Evolutionary conservation across 2,113 vertebrate genomes (phyloP), one percentile per base, ranked within the genome.

Genomic region (Chionomys nivalis): DNA sequence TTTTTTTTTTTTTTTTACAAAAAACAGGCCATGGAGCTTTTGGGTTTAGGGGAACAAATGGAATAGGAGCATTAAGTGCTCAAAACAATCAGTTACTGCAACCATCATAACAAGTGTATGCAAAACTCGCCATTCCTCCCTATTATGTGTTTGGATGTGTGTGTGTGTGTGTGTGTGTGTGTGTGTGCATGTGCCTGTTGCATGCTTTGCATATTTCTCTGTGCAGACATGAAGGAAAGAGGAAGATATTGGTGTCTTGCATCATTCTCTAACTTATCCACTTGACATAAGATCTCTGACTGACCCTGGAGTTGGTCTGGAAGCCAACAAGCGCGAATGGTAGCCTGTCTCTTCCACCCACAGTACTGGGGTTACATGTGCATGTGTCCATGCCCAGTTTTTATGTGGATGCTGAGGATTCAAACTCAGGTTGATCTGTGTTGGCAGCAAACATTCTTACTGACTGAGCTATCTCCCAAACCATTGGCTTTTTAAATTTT

Each of bases 1-100:
- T n/a, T n/a, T n/a, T n/a, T n/a, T n/a, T n/a, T 44, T 44, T 47
- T 99, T 99, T 11, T 90, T 99, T 98, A 98, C 98, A n/a, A 83
- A 47, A 47, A 47, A 47, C 47, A 47, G 47, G 97, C 3, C 9
- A 14, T 99, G 1, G 58, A 96, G 63, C 98, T 99, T 9, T 98
- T 13, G 66, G n/a, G 99, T 99, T 96, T 99, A 99, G 11, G 98
- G 97, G 89, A 98, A 99, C 76, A 99, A 78, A 28, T 98, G 78
- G 96, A 79, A 72, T 0, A 36, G 55, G 93, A 68, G 81, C 19
- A 0, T 0, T 0, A 16, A 52, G 14, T 49, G 16, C 78, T 70
- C 23, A 9, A n/a, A 12, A 7, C 6, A 33, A 3, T 21, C 49
- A 39, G 76, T 76, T 73, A 3, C 24, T 42, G 6, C 14, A 0